Evolutionary conservation across 2,888 invertebrate species (phyloP).

Genomic region (Rhagonycha lutea): DNA sequence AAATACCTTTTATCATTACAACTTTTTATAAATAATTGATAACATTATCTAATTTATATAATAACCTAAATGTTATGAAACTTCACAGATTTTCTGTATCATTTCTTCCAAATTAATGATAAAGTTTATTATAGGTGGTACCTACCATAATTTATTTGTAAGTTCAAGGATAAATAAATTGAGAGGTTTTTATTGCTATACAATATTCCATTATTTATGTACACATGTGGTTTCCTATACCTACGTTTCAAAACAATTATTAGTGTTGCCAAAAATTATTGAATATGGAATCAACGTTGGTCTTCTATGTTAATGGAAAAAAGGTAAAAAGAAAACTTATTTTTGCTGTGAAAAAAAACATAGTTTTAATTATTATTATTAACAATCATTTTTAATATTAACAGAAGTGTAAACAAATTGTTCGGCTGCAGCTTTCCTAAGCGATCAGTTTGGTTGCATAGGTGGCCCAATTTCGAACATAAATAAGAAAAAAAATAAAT

Average conservation of each 20-base stretch:
- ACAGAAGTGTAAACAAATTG: not conserved
- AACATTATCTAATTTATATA: not conserved
- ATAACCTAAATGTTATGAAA: not conserved
- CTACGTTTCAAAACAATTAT: not conserved
- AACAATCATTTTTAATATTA: not conserved
- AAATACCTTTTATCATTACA: not conserved
- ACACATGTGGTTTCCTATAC: too few species aligned
- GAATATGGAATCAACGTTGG: not conserved
- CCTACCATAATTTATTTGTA: not conserved
- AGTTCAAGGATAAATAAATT: not conserved
- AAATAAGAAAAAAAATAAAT: not conserved
- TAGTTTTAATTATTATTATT: not conserved
- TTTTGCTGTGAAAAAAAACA: slow-evolving; percentile 51
- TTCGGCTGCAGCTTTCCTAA: not conserved
- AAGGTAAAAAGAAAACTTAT: slow-evolving; percentile 5
- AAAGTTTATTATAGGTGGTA: too few species aligned
- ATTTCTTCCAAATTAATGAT: not conserved
- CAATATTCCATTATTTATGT: too few species aligned
- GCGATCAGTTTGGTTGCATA: not conserved
- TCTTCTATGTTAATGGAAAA: slow-evolving; percentile 52
- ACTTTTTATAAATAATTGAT: not conserved
- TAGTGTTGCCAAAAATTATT: not conserved
- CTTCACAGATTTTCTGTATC: not conserved
- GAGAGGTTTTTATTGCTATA: not conserved
- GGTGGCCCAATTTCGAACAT: not conserved